Conservation (phyloP, 2,797 vertebrate genomes). For the Thunnus albacares region DNA sequence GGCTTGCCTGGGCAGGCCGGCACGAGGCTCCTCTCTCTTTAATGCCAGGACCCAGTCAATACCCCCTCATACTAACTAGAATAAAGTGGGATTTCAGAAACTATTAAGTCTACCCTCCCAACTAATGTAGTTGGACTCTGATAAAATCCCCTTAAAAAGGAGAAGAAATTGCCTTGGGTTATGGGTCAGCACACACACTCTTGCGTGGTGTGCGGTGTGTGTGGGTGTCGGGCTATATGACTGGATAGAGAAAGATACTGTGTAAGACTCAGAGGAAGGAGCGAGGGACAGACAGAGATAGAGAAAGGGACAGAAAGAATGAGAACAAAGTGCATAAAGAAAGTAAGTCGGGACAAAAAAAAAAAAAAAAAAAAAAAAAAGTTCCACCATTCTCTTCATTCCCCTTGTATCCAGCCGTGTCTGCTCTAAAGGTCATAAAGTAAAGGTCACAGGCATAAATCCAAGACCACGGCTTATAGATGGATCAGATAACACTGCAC, state of each 20-base stretch:
- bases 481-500: slow-evolving; percentile 66
- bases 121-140: slow-evolving; percentile 87
- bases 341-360: slow-evolving; percentile 36
- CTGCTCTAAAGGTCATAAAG: slow-evolving; percentile 81
- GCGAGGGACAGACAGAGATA: slow-evolving; percentile 18
- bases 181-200: slow-evolving; percentile 82
- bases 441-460: slow-evolving; percentile 84
- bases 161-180: slow-evolving; percentile 87
- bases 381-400: slow-evolving; percentile 58
- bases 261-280: slow-evolving; percentile 42
- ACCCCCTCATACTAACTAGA: slow-evolving; percentile 84
- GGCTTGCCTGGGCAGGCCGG: slow-evolving; percentile 78
- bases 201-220: slow-evolving; percentile 43
- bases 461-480: slow-evolving; percentile 66
- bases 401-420: slow-evolving; percentile 61
- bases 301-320: slow-evolving; percentile 44
- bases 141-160: slow-evolving; percentile 87
- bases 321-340: slow-evolving; percentile 64
- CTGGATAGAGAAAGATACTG: slow-evolving; percentile 40
- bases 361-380: slow-evolving; percentile 42
- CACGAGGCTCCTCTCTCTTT: slow-evolving; percentile 78
- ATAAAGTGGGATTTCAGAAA: slow-evolving; percentile 87
- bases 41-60: slow-evolving; percentile 84
- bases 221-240: slow-evolving; percentile 35
- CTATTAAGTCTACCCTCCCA: slow-evolving; percentile 86